Conservation (phyloP, 2,888 invertebrate species). For the Serripes groenlandicus region DNA sequence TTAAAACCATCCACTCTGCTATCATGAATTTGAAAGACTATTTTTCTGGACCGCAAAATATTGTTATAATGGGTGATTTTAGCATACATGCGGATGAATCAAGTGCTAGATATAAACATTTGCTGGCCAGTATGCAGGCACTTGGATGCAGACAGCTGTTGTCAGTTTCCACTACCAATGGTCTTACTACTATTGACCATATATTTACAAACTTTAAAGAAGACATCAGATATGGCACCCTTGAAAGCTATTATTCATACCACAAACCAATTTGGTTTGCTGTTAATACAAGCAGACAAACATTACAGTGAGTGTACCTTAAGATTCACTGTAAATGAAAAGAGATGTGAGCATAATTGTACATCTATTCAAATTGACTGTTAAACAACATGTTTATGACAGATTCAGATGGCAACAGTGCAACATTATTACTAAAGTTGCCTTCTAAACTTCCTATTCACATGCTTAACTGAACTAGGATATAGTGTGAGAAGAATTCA, state of each 20-base stretch:
- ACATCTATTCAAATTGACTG: no score
- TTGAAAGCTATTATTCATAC: slow-evolving; percentile 28
- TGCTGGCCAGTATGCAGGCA: neutral
- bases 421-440: no score
- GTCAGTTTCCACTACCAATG: neutral
- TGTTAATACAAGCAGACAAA: neutral
- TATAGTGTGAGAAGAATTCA: no score
- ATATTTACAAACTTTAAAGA: slow-evolving; percentile 9
- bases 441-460: no score
- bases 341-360: no score
- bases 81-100: neutral
- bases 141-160: slow-evolving; percentile 6
- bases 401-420: no score
- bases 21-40: neutral
- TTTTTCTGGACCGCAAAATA: neutral
- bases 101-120: neutral
- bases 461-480: no score
- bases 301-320: no score
- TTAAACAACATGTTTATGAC: no score
- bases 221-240: slow-evolving; percentile 15
- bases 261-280: slow-evolving; percentile 35
- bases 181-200: slow-evolving; percentile 3
- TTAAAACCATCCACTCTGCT: neutral
- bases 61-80: slow-evolving; percentile 22
- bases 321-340: no score